phyloP scores from a whole-genome alignment of 2,113 vertebrate genomes.

The Alethe diademata region DNA sequence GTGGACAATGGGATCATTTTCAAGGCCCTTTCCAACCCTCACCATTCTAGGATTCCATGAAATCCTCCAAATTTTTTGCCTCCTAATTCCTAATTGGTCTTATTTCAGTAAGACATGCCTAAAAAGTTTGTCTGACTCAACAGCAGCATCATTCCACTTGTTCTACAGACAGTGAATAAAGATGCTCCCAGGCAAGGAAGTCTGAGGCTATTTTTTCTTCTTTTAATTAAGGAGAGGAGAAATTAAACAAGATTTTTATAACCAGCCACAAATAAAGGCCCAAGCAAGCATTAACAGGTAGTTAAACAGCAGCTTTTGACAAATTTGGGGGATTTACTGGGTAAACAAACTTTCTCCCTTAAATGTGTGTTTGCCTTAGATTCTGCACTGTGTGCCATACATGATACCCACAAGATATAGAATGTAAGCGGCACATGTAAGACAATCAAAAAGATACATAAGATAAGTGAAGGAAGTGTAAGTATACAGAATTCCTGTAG shows the following conservation, averaged over 20 bases:
- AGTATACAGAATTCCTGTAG: background rate
- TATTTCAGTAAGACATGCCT: background rate
- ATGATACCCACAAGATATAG: accelerated
- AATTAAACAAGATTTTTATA: background rate
- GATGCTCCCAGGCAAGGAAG: background rate
- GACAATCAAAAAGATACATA: background rate
- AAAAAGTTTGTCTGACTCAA: background rate
- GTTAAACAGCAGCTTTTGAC: background rate
- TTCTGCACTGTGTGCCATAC: background rate
- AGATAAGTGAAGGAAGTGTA: background rate
- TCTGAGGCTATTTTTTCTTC: background rate
- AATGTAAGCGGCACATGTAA: accelerated
- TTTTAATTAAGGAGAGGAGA: background rate
- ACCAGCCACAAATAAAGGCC: background rate
- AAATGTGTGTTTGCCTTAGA: background rate
- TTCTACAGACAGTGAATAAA: background rate
- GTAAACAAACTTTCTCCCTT: background rate
- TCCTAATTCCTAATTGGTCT: background rate
- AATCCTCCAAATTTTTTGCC: background rate
- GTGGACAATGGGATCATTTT: background rate
- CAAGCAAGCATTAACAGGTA: background rate
- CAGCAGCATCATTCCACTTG: background rate
- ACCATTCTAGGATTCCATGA: background rate
- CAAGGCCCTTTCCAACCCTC: background rate
- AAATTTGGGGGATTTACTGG: background rate